Evolutionary conservation across 2,888 invertebrate genomes (phyloP), one percentile per base, ranked within the genome.

Genomic region (Bursaphelenchus okinawaensis): DNA sequence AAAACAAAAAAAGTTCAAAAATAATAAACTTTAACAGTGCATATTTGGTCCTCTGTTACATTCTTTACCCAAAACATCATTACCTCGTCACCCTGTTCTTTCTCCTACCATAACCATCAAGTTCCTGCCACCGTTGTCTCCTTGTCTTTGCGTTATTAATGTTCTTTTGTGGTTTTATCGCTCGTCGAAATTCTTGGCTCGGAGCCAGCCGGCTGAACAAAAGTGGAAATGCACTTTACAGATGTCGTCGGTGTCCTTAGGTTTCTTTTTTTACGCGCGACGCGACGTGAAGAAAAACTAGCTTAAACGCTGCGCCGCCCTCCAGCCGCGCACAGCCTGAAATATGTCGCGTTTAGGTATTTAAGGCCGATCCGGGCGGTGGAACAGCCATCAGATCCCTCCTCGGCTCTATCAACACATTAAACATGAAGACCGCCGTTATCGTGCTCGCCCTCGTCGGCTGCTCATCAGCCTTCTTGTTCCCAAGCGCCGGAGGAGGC

Each of bases 401-500:
- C n/a, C 40, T 16, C 40, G 40, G n/a, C n/a, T n/a, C 40, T 12
- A 40, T 16, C 40, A 40, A 40, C n/a, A n/a, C n/a, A n/a, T n/a
- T n/a, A n/a, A n/a, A 8, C 24, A 60, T 62, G 58, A 62, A 62
- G 57, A 62, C 55, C 24, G 40, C 62, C 22, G 23, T 62, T 28
- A 19, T 60, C 23, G 51, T 60, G 23, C 54, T 60, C 52, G 61
- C 61, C 61, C 24, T 60, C n/a, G 51, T 60, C 26, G 61, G 61
- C 24, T 23, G 52, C 16, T 52, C 52, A 4, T 20, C 52, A 22
- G 52, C 61, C 12, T 60, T 60, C 61, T 40, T 60, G 54, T 60
- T 60, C 61, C 61, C 61, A 16, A 22, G 52, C 20, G 51, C 54
- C 22, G 61, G 61, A n/a, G 61, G 61, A 16, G 61, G 61, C 61